Conservation (phyloP, 2,797 vertebrate species). For the Momotus momota region DNA sequence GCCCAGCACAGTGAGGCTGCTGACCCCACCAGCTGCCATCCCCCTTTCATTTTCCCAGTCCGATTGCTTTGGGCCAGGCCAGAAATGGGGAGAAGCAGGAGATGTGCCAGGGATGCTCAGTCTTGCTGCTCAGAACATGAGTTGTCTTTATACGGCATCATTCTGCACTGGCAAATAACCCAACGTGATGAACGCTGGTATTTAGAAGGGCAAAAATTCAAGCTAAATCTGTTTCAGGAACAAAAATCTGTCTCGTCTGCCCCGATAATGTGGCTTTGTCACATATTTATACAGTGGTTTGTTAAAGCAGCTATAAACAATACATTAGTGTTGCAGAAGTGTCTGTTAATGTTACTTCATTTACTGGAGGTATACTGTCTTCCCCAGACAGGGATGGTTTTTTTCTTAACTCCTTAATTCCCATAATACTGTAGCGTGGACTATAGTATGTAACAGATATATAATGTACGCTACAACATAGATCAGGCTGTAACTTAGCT, state of each 20-base stretch:
- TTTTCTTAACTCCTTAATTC: neutral
- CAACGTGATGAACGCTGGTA: neutral
- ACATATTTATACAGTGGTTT: neutral
- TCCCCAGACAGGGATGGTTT: neutral
- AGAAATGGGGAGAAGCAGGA: neutral
- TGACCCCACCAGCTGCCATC: neutral
- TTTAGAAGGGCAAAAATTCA: neutral
- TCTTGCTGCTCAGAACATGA: neutral
- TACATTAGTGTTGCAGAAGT: neutral
- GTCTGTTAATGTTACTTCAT: neutral
- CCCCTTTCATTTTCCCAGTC: neutral
- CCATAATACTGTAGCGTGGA: accelerated
- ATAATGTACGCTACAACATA: neutral
- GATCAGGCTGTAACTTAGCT: neutral
- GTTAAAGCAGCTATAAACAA: conserved; percentile 46
- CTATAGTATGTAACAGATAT: accelerated
- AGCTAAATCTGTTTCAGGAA: neutral
- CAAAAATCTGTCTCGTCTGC: neutral
- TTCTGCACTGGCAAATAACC: neutral
- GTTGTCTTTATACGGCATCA: no score
- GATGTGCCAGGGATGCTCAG: accelerated
- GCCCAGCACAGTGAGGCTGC: neutral
- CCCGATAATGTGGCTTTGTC: neutral
- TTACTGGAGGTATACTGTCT: neutral
- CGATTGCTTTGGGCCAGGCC: neutral